Conservation (phyloP, 2,888 invertebrate species). For the Tyria jacobaeae region DNA sequence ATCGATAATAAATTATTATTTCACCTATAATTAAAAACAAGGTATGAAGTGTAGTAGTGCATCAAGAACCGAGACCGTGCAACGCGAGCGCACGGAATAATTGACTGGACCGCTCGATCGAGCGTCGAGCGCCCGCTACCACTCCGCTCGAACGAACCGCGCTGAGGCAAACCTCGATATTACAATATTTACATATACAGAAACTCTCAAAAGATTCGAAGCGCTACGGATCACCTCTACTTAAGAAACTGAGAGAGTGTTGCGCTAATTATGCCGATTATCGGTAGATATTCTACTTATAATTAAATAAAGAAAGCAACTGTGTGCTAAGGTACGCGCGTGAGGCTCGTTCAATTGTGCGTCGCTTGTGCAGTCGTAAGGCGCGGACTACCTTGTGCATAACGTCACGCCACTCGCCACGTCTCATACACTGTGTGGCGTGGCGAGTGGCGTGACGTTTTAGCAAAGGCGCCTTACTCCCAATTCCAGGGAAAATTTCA, state of each 20-base stretch:
- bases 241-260: constrained; percentile 82
- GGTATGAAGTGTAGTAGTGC: constrained; percentile 79
- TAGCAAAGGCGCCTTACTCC: constrained; percentile 35
- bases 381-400: constrained; percentile 21
- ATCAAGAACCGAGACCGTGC: constrained; percentile 68
- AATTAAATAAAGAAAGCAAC: constrained; percentile 83
- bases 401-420: constrained; percentile 13
- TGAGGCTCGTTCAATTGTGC: constrained; percentile 78
- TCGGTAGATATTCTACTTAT: constrained; percentile 81
- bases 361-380: constrained; percentile 63
- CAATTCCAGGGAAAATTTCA: constrained; percentile 50
- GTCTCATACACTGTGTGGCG: constrained; percentile 13
- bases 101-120: constrained; percentile 79
- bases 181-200: constrained; percentile 84
- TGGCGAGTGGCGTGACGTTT: not conserved
- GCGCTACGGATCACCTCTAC: constrained; percentile 84
- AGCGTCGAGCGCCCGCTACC: constrained; percentile 62
- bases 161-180: constrained; percentile 78
- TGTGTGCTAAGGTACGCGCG: constrained; percentile 77
- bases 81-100: constrained; percentile 75
- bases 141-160: constrained; percentile 72
- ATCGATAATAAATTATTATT: constrained; percentile 84
- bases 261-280: constrained; percentile 77
- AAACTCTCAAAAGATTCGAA: constrained; percentile 78
- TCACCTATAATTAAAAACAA: constrained; percentile 83